Percentiles rank a stretch among this genome's conserved stretches.
These are phyloP conservation scores for Pristionchus exspectatus DNA, from an alignment of 2,888 invertebrate species.

Conservation along the genomic window DNA sequence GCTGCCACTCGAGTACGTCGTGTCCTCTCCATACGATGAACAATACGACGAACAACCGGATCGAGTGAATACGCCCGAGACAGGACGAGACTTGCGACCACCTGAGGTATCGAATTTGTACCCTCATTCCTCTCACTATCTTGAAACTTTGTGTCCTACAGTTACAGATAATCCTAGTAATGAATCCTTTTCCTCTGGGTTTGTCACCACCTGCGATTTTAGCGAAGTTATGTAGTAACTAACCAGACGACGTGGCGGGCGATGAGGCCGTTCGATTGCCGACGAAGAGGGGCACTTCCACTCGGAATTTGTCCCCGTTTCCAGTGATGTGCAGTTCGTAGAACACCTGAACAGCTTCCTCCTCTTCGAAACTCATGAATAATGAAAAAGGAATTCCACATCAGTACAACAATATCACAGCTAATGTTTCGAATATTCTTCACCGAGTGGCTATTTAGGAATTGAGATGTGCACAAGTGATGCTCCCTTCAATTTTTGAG, in stretches of 20 bases:
- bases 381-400: too few relatives aligned
- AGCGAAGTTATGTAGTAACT: not conserved
- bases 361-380: too few relatives aligned
- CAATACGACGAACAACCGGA: conserved; percentile 45
- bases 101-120: not conserved
- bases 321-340: conserved; percentile 54
- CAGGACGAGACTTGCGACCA: conserved; percentile 48
- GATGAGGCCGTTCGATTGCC: conserved; percentile 31
- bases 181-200: too few relatives aligned
- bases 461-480: not conserved
- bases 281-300: conserved; percentile 50
- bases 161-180: too few relatives aligned
- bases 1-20: conserved; percentile 23
- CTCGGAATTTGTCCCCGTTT: conserved; percentile 41
- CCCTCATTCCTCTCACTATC: too few relatives aligned
- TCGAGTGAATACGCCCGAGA: conserved; percentile 41
- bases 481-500: not conserved
- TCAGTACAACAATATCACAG: not conserved
- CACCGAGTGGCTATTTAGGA: not conserved
- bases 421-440: too few relatives aligned
- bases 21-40: conserved; percentile 49
- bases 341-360: too few relatives aligned
- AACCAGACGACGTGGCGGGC: conserved; percentile 29
- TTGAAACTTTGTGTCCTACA: too few relatives aligned
- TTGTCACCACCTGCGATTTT: too few relatives aligned